These are phyloP conservation scores for Halocynthia aurantium DNA, from an alignment of 23 tunicate species.

Conservation along the genomic window DNA sequence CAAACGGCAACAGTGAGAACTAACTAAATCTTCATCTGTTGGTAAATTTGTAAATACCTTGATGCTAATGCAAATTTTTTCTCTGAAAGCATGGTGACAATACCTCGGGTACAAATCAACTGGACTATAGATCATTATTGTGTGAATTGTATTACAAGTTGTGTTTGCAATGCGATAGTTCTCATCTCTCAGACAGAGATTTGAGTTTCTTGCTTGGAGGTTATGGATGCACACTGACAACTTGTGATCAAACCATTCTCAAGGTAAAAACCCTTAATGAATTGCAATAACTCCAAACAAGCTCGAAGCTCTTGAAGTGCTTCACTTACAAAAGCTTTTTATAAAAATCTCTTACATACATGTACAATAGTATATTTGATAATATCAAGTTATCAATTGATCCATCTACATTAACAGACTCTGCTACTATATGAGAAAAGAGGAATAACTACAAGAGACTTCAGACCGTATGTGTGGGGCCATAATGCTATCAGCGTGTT, in stretches of 20 bases:
- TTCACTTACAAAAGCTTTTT: too few relatives aligned
- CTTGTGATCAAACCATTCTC: conserved; percentile 6
- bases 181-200: conserved; percentile 5
- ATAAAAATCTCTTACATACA: too few relatives aligned
- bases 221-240: conserved; percentile 3
- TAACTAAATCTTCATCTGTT: too few relatives aligned
- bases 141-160: conserved; percentile 5
- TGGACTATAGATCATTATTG: too few relatives aligned
- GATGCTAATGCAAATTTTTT: too few relatives aligned
- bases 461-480: conserved; percentile 53
- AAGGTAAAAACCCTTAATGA: background rate
- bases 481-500: conserved; percentile 36
- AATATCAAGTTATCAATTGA: too few relatives aligned
- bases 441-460: conserved; percentile 22
- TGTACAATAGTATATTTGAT: too few relatives aligned
- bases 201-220: conserved; percentile 9
- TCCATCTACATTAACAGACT: conserved; percentile 1
- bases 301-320: too few relatives aligned
- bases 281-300: too few relatives aligned
- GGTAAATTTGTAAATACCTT: too few relatives aligned
- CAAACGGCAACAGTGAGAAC: background rate
- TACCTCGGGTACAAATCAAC: too few relatives aligned
- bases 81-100: too few relatives aligned
- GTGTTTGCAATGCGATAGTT: background rate
- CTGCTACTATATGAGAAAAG: conserved; percentile 42